Base-by-base conservation (phyloP, 2,888 invertebrate genomes). In the Perithous albicinctus region DNA sequence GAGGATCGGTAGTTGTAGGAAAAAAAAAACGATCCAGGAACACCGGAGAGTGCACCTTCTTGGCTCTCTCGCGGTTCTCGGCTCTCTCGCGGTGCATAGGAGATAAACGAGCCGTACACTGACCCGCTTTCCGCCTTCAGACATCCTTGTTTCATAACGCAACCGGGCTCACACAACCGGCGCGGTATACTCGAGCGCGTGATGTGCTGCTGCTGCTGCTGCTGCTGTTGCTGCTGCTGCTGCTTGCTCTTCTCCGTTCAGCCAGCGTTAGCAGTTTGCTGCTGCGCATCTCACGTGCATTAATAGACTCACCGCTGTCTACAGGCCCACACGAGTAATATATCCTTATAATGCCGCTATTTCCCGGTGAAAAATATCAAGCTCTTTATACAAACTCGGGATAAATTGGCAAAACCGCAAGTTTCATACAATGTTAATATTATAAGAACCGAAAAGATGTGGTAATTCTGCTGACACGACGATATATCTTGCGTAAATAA, bases 71-170 rank as follows among this genome's bases (percentile, higher is more conserved):
- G 29, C 20, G 8, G 29, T 38, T 35, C 35, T 61, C 20, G 59
- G 18, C 35, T 61, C 35, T 56, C 59, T 61, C 35, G 41, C 35
- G 23, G 56, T 48, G 76, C 67, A 76, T 67, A 76, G 85, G 83
- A 88, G 86, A 88, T 86, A 89, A 88, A 87, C 88, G 87, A 88
- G 85, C 86, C 88, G 87, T 87, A 86, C 86, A 85, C 86, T 88
- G 89, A 89, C 89, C 89, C 86, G 88, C 89, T 89, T 89, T 89
- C 84, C 86, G 88, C 84, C 84, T 78, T 81, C 80, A 86, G 88
- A 89, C 87, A 89, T 89, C 89, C 89, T 89, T 88, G 88, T 89
- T 89, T 89, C 89, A 86, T 89, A 89, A 89, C 77, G 54, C 77
- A 63, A 73, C 54, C 48, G 79, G 74, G 66, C 64, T 75, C 69